Evolutionary conservation across 2,888 invertebrate species (phyloP), one percentile per base, ranked within the genome.

Genomic region (Ecliptopera silaceata): DNA sequence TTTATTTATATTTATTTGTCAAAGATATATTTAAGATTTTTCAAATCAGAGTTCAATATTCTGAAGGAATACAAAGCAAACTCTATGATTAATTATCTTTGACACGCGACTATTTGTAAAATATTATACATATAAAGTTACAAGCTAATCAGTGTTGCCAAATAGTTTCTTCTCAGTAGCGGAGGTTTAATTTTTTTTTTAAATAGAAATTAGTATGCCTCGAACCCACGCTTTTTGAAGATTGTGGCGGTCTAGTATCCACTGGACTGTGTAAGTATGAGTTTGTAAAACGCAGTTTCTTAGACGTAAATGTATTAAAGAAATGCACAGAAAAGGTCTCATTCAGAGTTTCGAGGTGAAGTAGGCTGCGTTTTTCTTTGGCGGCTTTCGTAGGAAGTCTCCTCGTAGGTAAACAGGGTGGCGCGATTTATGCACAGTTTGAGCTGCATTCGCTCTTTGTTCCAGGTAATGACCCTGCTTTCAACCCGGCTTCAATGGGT

Each of bases 391-490:
- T 81, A 84, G 84, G 81, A 79, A 84, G 81, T 79, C 75, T 79
- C 77, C 79, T 71, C 80, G 85, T 82, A 74, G 78, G 88, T 84
- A 90, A 89, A 91, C 90, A 91, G 71, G 72, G 75, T 77, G 83
- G 79, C 81, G 78, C 83, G 88, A 86, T 90, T 88, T 88, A 89
- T 86, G 85, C 86, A 80, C 78, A 84, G 88, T 82, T 88, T 88
- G 82, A 89, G 86, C 83, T 76, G 83, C 83, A 80, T 85, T 85
- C 82, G 75, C 80, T 83, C 88, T 91, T 91, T 91, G 91, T 91
- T 86, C 69, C 86, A 88, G 87, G 90, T 91, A 91, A 91, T 90
- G 90, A 90, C 88, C 88, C 80, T 67, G 85, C 90, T 90, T 91
- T 91, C 91, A 91, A 84, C 82, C 65, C 80, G 72, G 69, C 74